Conservation (phyloP, 2,888 invertebrate species). For the Nomada fabriciana region DNA sequence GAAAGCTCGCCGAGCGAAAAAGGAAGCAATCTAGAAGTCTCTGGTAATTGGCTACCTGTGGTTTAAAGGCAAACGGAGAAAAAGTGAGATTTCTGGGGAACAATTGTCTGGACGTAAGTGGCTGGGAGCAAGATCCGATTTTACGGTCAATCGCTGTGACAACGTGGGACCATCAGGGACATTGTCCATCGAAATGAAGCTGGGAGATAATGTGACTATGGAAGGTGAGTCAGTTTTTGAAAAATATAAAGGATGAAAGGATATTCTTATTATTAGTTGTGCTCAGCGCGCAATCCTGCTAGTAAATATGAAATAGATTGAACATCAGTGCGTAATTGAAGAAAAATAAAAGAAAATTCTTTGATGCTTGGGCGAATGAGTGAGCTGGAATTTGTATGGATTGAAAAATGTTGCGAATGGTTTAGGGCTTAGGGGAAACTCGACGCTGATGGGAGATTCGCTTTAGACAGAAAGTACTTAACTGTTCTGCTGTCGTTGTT, state of each 20-base stretch:
- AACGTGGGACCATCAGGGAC: constrained; percentile 42
- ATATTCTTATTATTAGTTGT: neutral
- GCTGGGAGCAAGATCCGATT: neutral
- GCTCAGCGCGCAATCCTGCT: no score
- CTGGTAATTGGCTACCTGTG: constrained; percentile 19
- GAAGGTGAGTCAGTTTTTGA: constrained; percentile 73
- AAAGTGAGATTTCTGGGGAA: neutral
- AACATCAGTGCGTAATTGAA: no score
- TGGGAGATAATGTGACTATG: constrained; percentile 79
- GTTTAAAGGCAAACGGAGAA: neutral
- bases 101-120: neutral
- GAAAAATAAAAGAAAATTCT: no score
- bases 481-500: constrained; percentile 18
- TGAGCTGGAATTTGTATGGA: no score
- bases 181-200: constrained; percentile 74
- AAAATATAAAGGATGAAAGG: no score
- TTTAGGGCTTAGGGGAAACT: no score
- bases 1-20: constrained; percentile 18
- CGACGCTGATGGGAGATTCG: neutral
- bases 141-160: constrained; percentile 1
- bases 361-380: no score
- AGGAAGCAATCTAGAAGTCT: constrained; percentile 17
- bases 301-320: no score
- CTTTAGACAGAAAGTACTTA: neutral
- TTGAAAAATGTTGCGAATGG: neutral